Evolutionary conservation across 2,797 vertebrate genomes (phyloP).

Genomic region (Hephaestus fuliginosus): DNA sequence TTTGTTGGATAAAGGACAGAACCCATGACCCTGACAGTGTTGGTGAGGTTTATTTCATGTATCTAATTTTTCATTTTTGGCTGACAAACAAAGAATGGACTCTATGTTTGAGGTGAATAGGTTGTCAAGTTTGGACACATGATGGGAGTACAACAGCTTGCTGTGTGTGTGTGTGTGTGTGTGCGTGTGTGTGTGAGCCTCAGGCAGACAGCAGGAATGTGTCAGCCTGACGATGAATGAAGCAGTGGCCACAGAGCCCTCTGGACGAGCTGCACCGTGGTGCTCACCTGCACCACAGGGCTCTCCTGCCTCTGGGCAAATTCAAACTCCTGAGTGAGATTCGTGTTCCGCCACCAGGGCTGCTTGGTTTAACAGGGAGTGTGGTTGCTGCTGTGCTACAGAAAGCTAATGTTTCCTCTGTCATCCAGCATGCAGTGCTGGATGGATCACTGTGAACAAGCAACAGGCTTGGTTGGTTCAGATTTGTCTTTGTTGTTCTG

Average conservation of each 20-base stretch:
- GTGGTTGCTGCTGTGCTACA: constrained; percentile 29
- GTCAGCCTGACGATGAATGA: constrained; percentile 83
- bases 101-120: constrained; percentile 47
- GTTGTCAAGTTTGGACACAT: constrained; percentile 58
- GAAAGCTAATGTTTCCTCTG: constrained; percentile 48
- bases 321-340: constrained; percentile 17
- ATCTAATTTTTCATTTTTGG: neutral
- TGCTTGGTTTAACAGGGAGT: constrained; percentile 47
- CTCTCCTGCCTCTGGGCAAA: constrained; percentile 66
- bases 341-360: constrained; percentile 18
- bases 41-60: neutral
- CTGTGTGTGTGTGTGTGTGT: constrained; percentile 38
- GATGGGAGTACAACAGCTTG: constrained; percentile 67
- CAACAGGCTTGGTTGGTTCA: constrained; percentile 27
- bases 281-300: constrained; percentile 72
- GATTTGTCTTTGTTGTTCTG: constrained; percentile 34
- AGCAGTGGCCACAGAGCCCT: constrained; percentile 58
- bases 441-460: constrained; percentile 28
- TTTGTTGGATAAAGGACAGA: no score
- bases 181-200: constrained; percentile 56
- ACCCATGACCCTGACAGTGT: neutral
- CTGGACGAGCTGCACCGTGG: constrained; percentile 70
- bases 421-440: constrained; percentile 23
- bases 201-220: constrained; percentile 79
- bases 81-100: constrained; percentile 44